Evolutionary conservation across 2,797 vertebrate genomes (phyloP).

Genomic region (Apogon talboti): DNA sequence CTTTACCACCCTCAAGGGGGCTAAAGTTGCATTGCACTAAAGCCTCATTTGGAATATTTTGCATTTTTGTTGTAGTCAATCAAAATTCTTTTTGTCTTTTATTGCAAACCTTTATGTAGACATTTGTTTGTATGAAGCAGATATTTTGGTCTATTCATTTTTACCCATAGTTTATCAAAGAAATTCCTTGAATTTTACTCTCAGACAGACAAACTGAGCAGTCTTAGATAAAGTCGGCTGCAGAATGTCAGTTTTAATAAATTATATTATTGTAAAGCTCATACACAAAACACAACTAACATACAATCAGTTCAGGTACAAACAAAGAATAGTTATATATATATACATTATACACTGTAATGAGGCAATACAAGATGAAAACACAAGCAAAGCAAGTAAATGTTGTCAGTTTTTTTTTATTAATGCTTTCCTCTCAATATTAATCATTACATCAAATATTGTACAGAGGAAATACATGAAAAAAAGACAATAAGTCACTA

Average conservation of each 20-base stretch:
- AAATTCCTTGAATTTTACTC: neutral
- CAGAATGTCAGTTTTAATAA: neutral
- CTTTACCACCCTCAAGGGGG: slow-evolving; percentile 51
- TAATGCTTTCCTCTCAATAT: slow-evolving; percentile 4
- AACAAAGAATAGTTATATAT: no score
- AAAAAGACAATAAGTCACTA: neutral
- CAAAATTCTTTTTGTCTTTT: neutral
- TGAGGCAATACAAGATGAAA: neutral
- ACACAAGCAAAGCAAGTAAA: neutral
- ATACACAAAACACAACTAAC: neutral
- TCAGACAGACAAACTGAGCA: neutral
- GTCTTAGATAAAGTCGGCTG: neutral
- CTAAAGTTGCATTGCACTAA: slow-evolving; percentile 6
- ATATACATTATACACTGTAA: no score
- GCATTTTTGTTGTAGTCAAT: no score
- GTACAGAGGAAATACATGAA: neutral
- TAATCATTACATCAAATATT: neutral
- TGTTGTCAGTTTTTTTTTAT: slow-evolving; percentile 5
- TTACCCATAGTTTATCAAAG: neutral
- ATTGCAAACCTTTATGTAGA: no score
- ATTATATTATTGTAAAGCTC: neutral
- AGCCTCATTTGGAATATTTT: neutral
- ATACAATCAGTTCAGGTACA: no score
- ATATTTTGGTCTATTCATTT: neutral
- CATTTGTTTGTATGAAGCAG: neutral